These are phyloP conservation scores for Larimichthys polyactis DNA, from an alignment of 2,113 vertebrate species.

Conservation along the genomic window DNA sequence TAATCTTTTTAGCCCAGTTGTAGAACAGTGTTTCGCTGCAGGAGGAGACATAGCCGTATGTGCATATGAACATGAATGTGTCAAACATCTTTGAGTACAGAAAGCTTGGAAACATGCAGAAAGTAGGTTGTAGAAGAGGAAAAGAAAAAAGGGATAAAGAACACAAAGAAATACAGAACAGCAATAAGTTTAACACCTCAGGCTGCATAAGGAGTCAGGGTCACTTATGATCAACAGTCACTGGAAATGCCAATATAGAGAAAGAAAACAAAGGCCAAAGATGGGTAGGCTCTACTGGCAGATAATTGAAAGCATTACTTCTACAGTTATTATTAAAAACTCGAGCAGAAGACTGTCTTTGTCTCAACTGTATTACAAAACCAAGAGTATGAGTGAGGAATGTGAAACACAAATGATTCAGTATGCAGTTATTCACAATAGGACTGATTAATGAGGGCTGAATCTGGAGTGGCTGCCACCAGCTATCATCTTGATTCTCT, in stretches of 20 bases:
- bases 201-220: slow-evolving; percentile 8
- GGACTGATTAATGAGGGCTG: slow-evolving; percentile 47
- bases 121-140: neutral
- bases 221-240: neutral
- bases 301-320: slow-evolving; percentile 42
- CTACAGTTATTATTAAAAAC: slow-evolving; percentile 18
- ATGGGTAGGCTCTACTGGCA: slow-evolving; percentile 22
- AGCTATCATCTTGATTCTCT: slow-evolving; percentile 37
- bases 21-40: neutral
- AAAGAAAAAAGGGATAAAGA: neutral
- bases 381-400: slow-evolving; percentile 14
- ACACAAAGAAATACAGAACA: neutral
- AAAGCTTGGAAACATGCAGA: neutral
- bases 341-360: neutral
- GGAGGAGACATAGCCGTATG: neutral
- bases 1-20: neutral
- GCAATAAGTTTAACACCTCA: slow-evolving; percentile 1
- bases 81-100: neutral
- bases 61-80: neutral
- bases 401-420: slow-evolving; percentile 34
- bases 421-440: slow-evolving; percentile 59
- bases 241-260: slow-evolving; percentile 47
- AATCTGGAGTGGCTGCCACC: slow-evolving; percentile 26
- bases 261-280: slow-evolving; percentile 42
- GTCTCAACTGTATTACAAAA: slow-evolving; percentile 32